Base-by-base conservation (phyloP, 2,888 invertebrate genomes). In the Drosophila demipolita region DNA sequence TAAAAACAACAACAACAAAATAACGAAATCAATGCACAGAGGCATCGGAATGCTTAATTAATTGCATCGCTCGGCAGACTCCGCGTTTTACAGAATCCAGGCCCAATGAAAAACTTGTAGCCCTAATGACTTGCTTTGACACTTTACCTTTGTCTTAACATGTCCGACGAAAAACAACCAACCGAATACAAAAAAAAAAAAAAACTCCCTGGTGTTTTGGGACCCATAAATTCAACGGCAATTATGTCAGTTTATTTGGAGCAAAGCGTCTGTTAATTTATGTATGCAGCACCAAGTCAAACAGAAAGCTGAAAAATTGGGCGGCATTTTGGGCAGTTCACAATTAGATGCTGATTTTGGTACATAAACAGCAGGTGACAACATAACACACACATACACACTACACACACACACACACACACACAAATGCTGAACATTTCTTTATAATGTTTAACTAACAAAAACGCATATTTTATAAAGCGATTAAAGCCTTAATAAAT, bases 191-290 rank as follows among this genome's bases (percentile, higher is more conserved):
- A 53, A 38, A 33, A 36, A 38, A 33, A 63, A 50, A n/a, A 50
- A 45, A 52, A 40, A 35, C 40, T 64, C 62, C 72, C 78, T 38
- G 57, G 53, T 29, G 29, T 29, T 29, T 29, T 29, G 62, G 62
- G 40, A 29, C 49, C 67, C 88, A 89, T 89, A 89, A 90, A 89
- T 90, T 83, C 73, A 76, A 65, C 63, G 77, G 83, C 80, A 90
- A 90, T 89, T 89, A 89, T 90, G 91, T 90, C 91, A 86, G 82
- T 90, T 90, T 90, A 90, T 89, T 83, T 87, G 82, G 87, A 87
- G 90, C 90, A 90, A 87, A 89, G 89, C 85, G 80, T 87, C 75
- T 71, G 71, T 80, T 80, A 76, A 85, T 87, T 89, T 89, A 85
- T 89, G 85, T 66, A 76, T 60, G 49, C 68, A 55, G 57, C 57